Conservation (phyloP, 1,140 invertebrate genomes). For the roundworm (Caenorhabditis elegans) region WBcel235 BX284602.5:7598001-7598500, state of each 20-base stretch:
- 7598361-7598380: constrained; percentile 53
- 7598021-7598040: constrained; percentile 37
- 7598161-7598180: constrained; percentile 67
- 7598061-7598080: not conserved
- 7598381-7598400: constrained; percentile 87
- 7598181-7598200: constrained; percentile 78
- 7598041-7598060: not conserved
- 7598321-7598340: not conserved
- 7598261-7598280: constrained; percentile 59
- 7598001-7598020: constrained; percentile 87
- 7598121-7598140: constrained; percentile 87
- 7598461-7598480: constrained; percentile 53
- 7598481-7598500: constrained; percentile 46
- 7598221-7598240: constrained; percentile 75
- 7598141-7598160: constrained; percentile 70
- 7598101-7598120: constrained; percentile 81
- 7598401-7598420: constrained; percentile 80
- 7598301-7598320: constrained; percentile 1
- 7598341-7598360: constrained; percentile 55
- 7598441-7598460: constrained; percentile 57
- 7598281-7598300: constrained; percentile 59
- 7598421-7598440: constrained; percentile 68
- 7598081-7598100: constrained; percentile 75
- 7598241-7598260: constrained; percentile 54
- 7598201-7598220: constrained; percentile 89